Percentiles rank a stretch among this genome's conserved stretches.
Evolutionary conservation across 53 echinoderm and acorn worm genomes (phyloP).

Genomic region (Holothuria leucospilota): DNA sequence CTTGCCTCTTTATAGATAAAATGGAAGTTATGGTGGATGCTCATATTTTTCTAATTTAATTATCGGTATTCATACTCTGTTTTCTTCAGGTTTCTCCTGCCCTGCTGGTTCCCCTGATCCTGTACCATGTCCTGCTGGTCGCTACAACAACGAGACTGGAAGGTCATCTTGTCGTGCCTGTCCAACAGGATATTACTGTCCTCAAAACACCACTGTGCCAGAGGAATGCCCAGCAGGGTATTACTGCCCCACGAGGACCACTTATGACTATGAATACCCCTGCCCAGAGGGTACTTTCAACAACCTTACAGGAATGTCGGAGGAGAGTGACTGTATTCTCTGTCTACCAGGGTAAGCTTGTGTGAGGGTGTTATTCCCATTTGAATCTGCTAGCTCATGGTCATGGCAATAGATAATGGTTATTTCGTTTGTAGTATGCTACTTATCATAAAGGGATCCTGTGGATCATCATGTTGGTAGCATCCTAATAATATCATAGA

Average conservation of each 20-base stretch:
- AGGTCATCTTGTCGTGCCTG: conserved; percentile 68
- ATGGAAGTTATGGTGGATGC: neutral
- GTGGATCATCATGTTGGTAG: too few relatives aligned
- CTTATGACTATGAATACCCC: conserved; percentile 75
- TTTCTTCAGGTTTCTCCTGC: conserved; percentile 74
- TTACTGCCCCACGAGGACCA: conserved; percentile 78
- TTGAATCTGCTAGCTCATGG: too few relatives aligned
- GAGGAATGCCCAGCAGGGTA: conserved; percentile 84
- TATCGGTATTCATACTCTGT: neutral
- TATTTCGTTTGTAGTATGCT: too few relatives aligned
- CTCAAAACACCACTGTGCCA: conserved; percentile 84
- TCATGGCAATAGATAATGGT: too few relatives aligned
- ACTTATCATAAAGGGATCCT: too few relatives aligned
- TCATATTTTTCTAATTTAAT: conserved; percentile 1
- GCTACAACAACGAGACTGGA: conserved; percentile 89
- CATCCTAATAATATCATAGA: too few relatives aligned
- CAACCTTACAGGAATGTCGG: conserved; percentile 74
- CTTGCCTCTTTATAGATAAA: neutral
- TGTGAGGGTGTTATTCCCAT: too few relatives aligned
- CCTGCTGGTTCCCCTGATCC: conserved; percentile 69
- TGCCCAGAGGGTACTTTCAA: conserved; percentile 93
- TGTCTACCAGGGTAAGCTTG: conserved; percentile 85
- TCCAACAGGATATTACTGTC: conserved; percentile 88
- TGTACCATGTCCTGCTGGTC: conserved; percentile 71
- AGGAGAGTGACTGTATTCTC: conserved; percentile 71